Percentiles rank a stretch among this genome's conserved stretches.
phyloP scores from a whole-genome alignment of 2,888 invertebrate genomes.

The Drosophila subquinaria region DNA sequence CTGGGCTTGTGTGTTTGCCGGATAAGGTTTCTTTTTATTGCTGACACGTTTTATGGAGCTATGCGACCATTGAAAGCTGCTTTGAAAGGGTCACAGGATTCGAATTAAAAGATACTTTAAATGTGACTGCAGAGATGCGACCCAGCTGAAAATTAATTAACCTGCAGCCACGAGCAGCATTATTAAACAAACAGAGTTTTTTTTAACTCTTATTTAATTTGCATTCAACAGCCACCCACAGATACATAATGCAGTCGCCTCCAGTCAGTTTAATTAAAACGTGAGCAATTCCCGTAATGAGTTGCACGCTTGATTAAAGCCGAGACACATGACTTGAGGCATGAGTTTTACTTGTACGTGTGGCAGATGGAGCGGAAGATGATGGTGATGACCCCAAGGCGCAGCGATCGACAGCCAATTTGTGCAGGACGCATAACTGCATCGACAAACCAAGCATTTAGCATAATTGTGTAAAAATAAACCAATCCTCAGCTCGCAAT shows the following conservation, averaged over 20 bases:
- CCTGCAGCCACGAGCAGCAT: not conserved
- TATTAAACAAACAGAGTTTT: not conserved
- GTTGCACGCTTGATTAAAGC: constrained; percentile 50
- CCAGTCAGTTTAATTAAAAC: constrained; percentile 62
- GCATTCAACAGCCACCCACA: constrained; percentile 8
- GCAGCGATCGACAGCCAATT: constrained; percentile 42
- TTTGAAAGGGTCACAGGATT: constrained; percentile 9
- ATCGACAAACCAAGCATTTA: constrained; percentile 52
- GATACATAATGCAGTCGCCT: constrained; percentile 22
- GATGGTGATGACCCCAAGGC: constrained; percentile 45
- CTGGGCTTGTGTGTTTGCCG: constrained; percentile 26
- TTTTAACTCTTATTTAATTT: constrained; percentile 2
- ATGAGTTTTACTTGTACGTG: constrained; percentile 7
- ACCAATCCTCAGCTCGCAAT: not conserved
- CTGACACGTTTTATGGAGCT: constrained; percentile 67
- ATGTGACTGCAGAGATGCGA: constrained; percentile 1
- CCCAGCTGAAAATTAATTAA: constrained; percentile 7
- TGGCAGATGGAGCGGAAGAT: constrained; percentile 1
- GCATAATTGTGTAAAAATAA: constrained; percentile 46
- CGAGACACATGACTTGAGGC: constrained; percentile 6
- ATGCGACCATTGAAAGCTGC: constrained; percentile 38
- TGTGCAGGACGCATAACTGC: constrained; percentile 44
- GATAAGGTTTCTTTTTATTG: constrained; percentile 47
- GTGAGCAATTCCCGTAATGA: constrained; percentile 57
- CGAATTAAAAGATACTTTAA: constrained; percentile 19